These are phyloP conservation scores for Rhinoptilus africanus DNA, from an alignment of 2,113 vertebrate species.

Conservation along the genomic window DNA sequence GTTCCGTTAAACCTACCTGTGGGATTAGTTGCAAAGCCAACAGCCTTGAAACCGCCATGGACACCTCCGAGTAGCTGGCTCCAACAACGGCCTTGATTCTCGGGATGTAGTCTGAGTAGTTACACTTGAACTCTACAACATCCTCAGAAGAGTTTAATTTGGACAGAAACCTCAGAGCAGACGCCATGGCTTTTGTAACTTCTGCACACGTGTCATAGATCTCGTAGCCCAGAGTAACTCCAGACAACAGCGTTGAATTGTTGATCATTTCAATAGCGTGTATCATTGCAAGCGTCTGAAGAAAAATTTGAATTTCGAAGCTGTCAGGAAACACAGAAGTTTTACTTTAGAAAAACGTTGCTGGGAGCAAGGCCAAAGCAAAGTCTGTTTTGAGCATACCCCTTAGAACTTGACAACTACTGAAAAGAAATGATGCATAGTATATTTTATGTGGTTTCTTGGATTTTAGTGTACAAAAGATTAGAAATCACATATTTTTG, in stretches of 20 bases:
- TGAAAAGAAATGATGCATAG: background rate
- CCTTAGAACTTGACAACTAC: background rate
- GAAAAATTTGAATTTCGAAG: conserved; percentile 73
- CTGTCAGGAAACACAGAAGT: conserved; percentile 63
- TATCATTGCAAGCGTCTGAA: conserved; percentile 81
- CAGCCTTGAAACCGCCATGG: conserved; percentile 82
- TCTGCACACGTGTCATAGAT: conserved; percentile 86
- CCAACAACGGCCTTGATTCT: conserved; percentile 80
- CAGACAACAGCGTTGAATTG: conserved; percentile 74
- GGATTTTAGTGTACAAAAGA: background rate
- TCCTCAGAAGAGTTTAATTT: conserved; percentile 58
- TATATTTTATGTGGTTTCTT: background rate
- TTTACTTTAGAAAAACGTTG: background rate
- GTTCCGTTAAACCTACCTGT: conserved; percentile 72
- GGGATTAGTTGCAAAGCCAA: conserved; percentile 85
- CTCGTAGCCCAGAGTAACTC: conserved; percentile 83
- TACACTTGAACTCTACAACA: conserved; percentile 49
- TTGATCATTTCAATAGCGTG: conserved; percentile 83
- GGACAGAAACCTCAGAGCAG: conserved; percentile 72
- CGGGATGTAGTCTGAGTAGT: conserved; percentile 61
- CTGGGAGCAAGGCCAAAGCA: background rate
- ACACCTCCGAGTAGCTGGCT: conserved; percentile 79
- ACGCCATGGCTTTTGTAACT: conserved; percentile 80
- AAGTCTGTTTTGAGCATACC: background rate
- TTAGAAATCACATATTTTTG: background rate